Conservation (phyloP, 1,140 invertebrate genomes). For the Leptoteleia sp. region DNA sequence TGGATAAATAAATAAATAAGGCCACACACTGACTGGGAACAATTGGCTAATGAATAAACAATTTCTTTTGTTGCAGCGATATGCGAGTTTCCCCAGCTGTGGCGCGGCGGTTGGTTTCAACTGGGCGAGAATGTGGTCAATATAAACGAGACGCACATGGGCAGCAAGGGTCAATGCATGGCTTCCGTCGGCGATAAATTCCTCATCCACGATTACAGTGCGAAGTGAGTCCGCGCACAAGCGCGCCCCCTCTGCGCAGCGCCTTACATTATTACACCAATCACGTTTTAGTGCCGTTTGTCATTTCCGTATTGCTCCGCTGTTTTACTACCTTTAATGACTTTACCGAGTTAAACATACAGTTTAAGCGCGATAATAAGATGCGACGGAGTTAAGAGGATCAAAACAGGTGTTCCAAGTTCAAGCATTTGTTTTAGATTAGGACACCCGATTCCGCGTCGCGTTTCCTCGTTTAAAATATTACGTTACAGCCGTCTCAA, state of each 20-base stretch:
- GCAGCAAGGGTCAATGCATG: constrained; percentile 88
- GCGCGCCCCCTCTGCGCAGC: no score
- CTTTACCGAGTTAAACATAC: constrained; percentile 42
- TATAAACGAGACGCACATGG: constrained; percentile 87
- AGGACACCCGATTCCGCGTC: constrained; percentile 35
- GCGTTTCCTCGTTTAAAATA: constrained; percentile 18
- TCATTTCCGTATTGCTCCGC: constrained; percentile 30
- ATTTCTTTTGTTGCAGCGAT: constrained; percentile 72
- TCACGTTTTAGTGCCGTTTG: constrained; percentile 39
- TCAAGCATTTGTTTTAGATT: constrained; percentile 46
- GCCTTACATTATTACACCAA: constrained; percentile 37
- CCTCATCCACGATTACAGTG: constrained; percentile 84
- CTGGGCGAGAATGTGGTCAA: constrained; percentile 85
- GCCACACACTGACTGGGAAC: no score
- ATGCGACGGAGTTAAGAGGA: constrained; percentile 48
- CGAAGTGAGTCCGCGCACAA: constrained; percentile 82
- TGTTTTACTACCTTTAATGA: constrained; percentile 43
- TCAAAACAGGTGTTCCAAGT: constrained; percentile 54
- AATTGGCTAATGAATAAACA: constrained; percentile 9
- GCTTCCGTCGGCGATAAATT: constrained; percentile 88
- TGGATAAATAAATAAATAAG: no score
- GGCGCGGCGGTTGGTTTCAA: constrained; percentile 90
- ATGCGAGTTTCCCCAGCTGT: constrained; percentile 87
- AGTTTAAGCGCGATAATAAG: constrained; percentile 51
- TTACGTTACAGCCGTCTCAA: background rate